Base-by-base conservation (phyloP, 2,113 vertebrate genomes). In the Lepisosteus osseus region DNA sequence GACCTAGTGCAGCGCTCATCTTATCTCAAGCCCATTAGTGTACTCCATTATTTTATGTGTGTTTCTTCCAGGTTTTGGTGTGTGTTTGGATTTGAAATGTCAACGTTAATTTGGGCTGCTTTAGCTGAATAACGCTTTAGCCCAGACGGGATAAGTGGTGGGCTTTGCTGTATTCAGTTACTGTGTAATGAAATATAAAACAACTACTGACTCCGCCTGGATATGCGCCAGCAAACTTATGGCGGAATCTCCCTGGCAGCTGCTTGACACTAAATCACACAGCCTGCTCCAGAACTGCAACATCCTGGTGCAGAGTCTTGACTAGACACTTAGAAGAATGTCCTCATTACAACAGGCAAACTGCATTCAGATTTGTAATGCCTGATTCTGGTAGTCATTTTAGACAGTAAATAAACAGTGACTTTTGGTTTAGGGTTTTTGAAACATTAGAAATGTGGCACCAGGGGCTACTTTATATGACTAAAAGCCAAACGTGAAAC, bases 261-360 rank as follows among this genome's bases (percentile, higher is more conserved):
- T 86, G 85, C 75, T 86, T 65, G 63, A 70, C 83, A 75, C 70
- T 90, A 90, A 91, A 91, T 92, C 86, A 90, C 68, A 72, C 55
- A 14, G 69, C 65, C 66, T 74, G 61, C 47, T 72, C 73, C 61
- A 78, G 78, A 67, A 77, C n/a, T 44, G 17, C 43, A 13, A 0
- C 66, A 73, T 67, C 64, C 62, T 68, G 0, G 6, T 43, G 68
- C 74, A 43, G 59, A 56, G 44, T 29, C 41, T 62, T 69, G 55
- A 73, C 54, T 62, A 43, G 29, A 74, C 74, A 80, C 62, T 66
- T 79, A 42, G 5, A 76, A 64, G 65, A 76, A 76, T 68, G 56
- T 47, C 70, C 42, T 29, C 42, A 54, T 4, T 45, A 17, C 41
- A 75, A 55, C 54, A 47, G 29, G 72, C 42, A 78, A 73, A 69